Evolutionary conservation across 2,113 vertebrate genomes (phyloP).

Genomic region (Boleophthalmus pectinirostris): DNA sequence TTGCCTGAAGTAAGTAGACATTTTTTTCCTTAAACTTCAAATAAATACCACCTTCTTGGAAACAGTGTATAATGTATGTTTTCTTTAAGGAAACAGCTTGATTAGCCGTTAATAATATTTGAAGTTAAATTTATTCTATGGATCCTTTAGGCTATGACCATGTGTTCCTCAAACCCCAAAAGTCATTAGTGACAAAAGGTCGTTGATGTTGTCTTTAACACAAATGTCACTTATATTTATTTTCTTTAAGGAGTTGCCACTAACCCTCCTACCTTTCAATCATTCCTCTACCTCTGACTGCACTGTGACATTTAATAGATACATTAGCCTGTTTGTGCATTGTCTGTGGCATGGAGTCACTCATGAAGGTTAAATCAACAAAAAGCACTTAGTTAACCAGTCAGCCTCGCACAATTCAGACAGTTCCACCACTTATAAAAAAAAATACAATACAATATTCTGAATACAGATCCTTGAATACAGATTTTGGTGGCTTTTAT

Average conservation of each 20-base stretch:
- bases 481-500: neutral
- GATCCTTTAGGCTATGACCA: neutral
- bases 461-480: neutral
- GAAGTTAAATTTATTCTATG: neutral
- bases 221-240: neutral
- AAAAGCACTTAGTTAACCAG: slow-evolving; percentile 10
- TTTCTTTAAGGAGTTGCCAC: neutral
- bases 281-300: neutral
- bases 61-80: neutral
- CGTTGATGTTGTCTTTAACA: neutral
- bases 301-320: neutral
- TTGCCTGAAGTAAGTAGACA: slow-evolving; percentile 56
- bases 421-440: neutral
- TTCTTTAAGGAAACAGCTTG: neutral
- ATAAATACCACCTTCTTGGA: neutral
- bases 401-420: neutral
- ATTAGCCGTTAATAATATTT: neutral
- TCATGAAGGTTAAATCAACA: slow-evolving; percentile 14
- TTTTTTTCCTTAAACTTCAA: neutral
- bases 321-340: neutral
- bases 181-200: neutral
- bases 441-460: neutral
- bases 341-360: slow-evolving; percentile 15
- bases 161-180: neutral
- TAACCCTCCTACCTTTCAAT: slow-evolving; percentile 4